A percentile compares a stretch with the other conserved stretches of the same genome.
These are phyloP conservation scores for Pseudeuparius sepicola DNA, from an alignment of 2,888 invertebrate species.

Conservation along the genomic window DNA sequence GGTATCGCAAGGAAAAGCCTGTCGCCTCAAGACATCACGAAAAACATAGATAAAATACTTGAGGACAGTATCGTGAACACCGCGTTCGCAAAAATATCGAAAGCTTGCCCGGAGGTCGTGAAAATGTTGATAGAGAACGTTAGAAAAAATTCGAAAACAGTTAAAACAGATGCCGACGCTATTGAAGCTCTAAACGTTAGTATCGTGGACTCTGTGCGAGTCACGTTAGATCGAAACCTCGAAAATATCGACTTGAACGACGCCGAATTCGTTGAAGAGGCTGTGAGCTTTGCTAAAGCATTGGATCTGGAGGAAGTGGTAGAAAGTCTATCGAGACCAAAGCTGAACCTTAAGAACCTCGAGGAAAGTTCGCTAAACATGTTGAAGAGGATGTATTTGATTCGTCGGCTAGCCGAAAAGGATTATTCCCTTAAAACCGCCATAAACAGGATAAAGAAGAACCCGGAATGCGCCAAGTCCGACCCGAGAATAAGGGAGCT, in stretches of 20 bases:
- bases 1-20: constrained; percentile 22
- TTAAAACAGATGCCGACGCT: constrained; percentile 55
- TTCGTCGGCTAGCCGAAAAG: constrained; percentile 60
- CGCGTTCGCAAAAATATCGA: constrained; percentile 51
- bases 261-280: constrained; percentile 48
- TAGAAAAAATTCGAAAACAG: constrained; percentile 48
- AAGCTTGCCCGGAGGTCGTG: constrained; percentile 49
- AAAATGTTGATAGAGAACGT: constrained; percentile 51
- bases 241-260: constrained; percentile 45
- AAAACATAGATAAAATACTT: constrained; percentile 53
- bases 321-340: constrained; percentile 37
- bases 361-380: constrained; percentile 52
- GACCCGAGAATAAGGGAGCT: constrained; percentile 61
- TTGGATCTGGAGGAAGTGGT: constrained; percentile 57
- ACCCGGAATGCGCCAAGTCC: constrained; percentile 56
- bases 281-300: constrained; percentile 58
- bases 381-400: constrained; percentile 58
- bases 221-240: constrained; percentile 47
- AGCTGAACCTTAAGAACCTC: constrained; percentile 46
- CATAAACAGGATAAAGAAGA: constrained; percentile 51
- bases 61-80: constrained; percentile 54
- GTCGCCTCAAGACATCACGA: constrained; percentile 45
- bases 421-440: constrained; percentile 53
- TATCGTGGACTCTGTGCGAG: constrained; percentile 55
- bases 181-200: constrained; percentile 56